phyloP scores from a whole-genome alignment of 1,140 invertebrate species.

The Spodoptera frugiperda region DNA sequence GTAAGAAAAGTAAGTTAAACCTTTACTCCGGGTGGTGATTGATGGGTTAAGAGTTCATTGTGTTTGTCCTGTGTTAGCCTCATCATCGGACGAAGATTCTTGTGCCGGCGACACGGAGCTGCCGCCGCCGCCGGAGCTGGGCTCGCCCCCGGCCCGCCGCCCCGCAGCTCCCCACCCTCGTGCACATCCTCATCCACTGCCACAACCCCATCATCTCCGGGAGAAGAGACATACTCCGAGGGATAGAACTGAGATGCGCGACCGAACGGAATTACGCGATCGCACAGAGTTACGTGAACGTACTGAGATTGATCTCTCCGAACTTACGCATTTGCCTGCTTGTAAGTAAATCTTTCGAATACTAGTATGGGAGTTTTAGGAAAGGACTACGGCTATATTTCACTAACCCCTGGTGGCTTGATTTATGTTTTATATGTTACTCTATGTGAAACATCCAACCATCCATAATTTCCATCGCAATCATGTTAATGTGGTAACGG shows the following conservation, averaged over 20 bases:
- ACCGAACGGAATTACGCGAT: slow-evolving; percentile 62
- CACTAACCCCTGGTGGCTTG: slow-evolving; percentile 33
- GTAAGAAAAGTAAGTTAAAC: too few relatives aligned
- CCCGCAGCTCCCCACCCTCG: slow-evolving; percentile 72
- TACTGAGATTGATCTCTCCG: slow-evolving; percentile 76
- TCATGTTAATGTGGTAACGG: too few relatives aligned
- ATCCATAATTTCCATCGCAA: too few relatives aligned
- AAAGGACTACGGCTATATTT: neutral
- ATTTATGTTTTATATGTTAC: neutral
- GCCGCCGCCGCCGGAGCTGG: slow-evolving; percentile 76
- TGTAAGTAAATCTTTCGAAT: slow-evolving; percentile 63
- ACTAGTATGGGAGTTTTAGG: neutral
- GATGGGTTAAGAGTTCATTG: too few relatives aligned
- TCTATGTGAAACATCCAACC: neutral
- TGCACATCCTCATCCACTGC: slow-evolving; percentile 63
- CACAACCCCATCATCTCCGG: slow-evolving; percentile 63
- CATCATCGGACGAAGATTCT: slow-evolving; percentile 80
- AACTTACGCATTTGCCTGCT: slow-evolving; percentile 70
- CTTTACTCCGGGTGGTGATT: too few relatives aligned
- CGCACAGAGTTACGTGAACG: slow-evolving; percentile 54
- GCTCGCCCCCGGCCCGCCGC: slow-evolving; percentile 76
- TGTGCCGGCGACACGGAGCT: slow-evolving; percentile 77
- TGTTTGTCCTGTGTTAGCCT: slow-evolving; percentile 57
- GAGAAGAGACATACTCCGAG: slow-evolving; percentile 69
- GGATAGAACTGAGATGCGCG: slow-evolving; percentile 49